A percentile compares a stretch with the other conserved stretches of the same genome.
Evolutionary conservation across 2,797 vertebrate species (phyloP).

Genomic region (Aulostomus chinensis): DNA sequence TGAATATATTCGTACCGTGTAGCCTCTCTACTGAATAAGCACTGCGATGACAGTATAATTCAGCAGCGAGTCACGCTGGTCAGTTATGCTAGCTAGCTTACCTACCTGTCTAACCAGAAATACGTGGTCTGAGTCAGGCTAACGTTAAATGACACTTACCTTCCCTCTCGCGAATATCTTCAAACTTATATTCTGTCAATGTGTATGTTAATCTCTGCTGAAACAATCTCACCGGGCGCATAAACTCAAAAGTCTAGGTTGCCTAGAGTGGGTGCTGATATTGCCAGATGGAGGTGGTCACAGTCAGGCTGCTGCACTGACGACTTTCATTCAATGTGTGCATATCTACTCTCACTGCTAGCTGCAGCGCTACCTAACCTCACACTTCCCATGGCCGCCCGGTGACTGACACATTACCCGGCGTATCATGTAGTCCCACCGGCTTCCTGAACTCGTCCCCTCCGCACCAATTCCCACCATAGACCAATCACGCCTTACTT

Average conservation of each 20-base stretch:
- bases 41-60: not conserved
- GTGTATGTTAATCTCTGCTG: conserved; percentile 1
- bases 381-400: not conserved
- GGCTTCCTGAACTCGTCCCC: not conserved
- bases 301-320: conserved; percentile 50
- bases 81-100: conserved; percentile 58
- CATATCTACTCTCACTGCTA: conserved; percentile 15
- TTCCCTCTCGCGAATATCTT: conserved; percentile 42
- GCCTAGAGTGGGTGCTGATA: conserved; percentile 16
- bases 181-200: conserved; percentile 5
- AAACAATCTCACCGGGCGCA: not conserved
- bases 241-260: not conserved
- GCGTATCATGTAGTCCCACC: conserved; percentile 28
- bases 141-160: conserved; percentile 60
- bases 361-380: conserved; percentile 54
- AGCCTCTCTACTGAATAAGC: not conserved
- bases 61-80: conserved; percentile 5
- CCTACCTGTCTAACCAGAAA: conserved; percentile 74
- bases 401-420: conserved; percentile 28
- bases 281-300: conserved; percentile 18
- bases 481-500: not conserved
- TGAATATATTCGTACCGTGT: not conserved
- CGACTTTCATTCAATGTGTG: conserved; percentile 78
- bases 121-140: conserved; percentile 56
- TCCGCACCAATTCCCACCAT: not conserved